Base-by-base conservation (phyloP, 2,113 vertebrate species). In the Scomber scombrus region DNA sequence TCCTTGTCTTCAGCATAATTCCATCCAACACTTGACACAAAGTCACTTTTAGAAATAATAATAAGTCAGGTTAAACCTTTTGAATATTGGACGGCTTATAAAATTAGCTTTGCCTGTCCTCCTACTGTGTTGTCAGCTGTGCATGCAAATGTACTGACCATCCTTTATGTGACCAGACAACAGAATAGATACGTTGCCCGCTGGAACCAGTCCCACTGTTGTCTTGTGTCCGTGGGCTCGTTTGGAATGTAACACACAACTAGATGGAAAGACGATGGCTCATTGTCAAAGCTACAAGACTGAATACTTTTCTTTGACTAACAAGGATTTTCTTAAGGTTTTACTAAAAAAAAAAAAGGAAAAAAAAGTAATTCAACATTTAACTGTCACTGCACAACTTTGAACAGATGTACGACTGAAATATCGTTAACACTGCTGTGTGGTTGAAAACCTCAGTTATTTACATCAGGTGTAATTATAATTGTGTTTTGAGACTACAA, bases 171-270 rank as follows among this genome's bases (percentile, higher is more conserved):
- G 21, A 43, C 47, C 60, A 54, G 58, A 65, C 45, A 65, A 50
- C 72, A 77, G 71, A 21, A 31, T 66, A 43, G 18, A 31, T 14
- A 8, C 46, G 3, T 21, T 54, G 67, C 51, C 34, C 3, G 0
- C 58, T 83, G 81, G 56, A 82, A 40, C 14, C 19, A 65, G 71
- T 70, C 78, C 68, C 57, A 77, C 57, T 64, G 51, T 72, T 84
- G 73, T 80, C 72, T 74, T 67, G 50, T 52, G 82, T 60, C 54
- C 1, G 88, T 89, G 72, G 80, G 90, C 57, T 45, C 80, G 11
- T 7, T 11, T 79, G 87, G 88, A 90, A 89, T 88, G 84, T 63
- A 51, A 71, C 61, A 11, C 40, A 63, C 14, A 19, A 71, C 54
- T 11, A 76, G 63, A 84, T 11, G 55, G 71, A 77, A 67, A 61